Evolutionary conservation across 2,888 invertebrate species (phyloP).

Genomic region (Protonemura montana): DNA sequence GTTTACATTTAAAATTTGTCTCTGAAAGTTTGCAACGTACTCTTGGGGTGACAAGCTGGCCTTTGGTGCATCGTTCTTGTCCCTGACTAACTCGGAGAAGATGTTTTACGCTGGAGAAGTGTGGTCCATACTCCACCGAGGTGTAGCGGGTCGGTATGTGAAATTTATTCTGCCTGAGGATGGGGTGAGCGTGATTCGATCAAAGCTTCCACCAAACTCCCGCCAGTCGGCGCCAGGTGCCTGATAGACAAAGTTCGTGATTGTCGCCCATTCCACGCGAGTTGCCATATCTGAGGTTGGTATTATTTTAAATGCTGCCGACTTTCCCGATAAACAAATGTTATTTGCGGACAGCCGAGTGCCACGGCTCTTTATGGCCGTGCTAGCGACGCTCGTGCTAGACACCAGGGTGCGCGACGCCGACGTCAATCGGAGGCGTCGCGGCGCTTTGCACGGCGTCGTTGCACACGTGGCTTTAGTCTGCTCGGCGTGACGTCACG

Average conservation of each 20-base stretch:
- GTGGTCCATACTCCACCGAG: too few relatives aligned
- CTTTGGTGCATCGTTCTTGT: too few relatives aligned
- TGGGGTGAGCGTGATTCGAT: too few relatives aligned
- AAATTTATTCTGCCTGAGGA: too few relatives aligned
- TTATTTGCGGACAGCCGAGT: not conserved
- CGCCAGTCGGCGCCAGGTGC: too few relatives aligned
- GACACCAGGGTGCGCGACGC: not conserved
- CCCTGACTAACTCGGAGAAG: too few relatives aligned
- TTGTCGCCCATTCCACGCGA: not conserved
- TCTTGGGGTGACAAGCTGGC: too few relatives aligned
- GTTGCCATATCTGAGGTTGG: not conserved
- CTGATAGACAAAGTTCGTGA: not conserved
- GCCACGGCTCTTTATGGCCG: not conserved
- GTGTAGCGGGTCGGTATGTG: too few relatives aligned
- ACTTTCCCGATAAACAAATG: not conserved
- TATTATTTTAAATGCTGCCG: not conserved
- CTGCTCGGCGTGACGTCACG: not conserved
- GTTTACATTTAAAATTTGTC: too few relatives aligned
- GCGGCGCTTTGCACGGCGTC: conserved; percentile 26
- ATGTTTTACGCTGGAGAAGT: too few relatives aligned
- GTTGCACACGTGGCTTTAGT: not conserved
- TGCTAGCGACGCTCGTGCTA: not conserved
- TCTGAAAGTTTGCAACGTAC: too few relatives aligned
- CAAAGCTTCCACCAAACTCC: too few relatives aligned
- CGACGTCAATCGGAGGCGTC: not conserved